Evolutionary conservation across 2,797 vertebrate genomes (phyloP).

Genomic region (Siniperca undulata): DNA sequence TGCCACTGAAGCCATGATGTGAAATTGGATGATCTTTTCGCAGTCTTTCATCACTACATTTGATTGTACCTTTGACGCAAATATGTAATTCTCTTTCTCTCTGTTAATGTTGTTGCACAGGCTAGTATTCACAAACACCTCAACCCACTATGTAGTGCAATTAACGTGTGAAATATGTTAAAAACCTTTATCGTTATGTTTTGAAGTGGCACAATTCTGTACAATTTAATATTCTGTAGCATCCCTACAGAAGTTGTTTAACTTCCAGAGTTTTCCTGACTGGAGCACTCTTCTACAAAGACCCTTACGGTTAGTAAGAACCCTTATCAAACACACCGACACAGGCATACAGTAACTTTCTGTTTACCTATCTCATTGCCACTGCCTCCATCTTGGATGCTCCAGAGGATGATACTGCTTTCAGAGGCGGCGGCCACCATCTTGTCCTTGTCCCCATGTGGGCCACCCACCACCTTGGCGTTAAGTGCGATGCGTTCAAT

Average conservation of each 20-base stretch:
- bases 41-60: not conserved
- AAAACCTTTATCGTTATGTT: too few species aligned
- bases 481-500: conserved; percentile 97
- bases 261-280: not conserved
- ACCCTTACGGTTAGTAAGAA: not conserved
- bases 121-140: too few species aligned
- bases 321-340: not conserved
- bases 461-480: conserved; percentile 97
- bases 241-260: not conserved
- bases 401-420: conserved; percentile 97
- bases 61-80: not conserved
- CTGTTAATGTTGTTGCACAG: not conserved
- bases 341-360: not conserved
- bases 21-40: not conserved
- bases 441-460: conserved; percentile 98
- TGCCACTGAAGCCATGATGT: too few species aligned
- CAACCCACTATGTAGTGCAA: not conserved
- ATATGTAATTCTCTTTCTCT: not conserved
- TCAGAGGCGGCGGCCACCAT: conserved; percentile 97
- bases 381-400: conserved; percentile 95
- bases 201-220: not conserved
- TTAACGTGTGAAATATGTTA: not conserved
- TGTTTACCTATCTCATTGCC: conserved; percentile 94
- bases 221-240: not conserved
- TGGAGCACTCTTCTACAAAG: not conserved